These are phyloP conservation scores for Lemur catta DNA, from an alignment of 2,797 vertebrate genomes.

Conservation along the genomic window DNA sequence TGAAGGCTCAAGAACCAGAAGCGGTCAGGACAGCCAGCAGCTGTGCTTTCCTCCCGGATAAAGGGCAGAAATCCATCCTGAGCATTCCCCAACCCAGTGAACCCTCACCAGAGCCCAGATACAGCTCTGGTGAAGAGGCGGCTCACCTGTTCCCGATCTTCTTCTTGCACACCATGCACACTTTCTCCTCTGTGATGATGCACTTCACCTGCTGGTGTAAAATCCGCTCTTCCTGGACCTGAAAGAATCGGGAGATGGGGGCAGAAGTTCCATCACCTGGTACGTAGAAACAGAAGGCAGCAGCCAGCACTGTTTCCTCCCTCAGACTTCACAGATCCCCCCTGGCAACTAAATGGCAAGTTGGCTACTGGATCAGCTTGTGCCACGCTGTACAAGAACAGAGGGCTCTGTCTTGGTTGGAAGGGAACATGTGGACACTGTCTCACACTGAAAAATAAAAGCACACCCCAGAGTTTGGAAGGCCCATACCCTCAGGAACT, in stretches of 20 bases:
- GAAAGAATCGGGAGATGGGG: neutral
- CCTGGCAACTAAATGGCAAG: neutral
- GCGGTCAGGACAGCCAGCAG: neutral
- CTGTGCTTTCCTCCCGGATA: neutral
- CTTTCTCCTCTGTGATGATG: conserved; percentile 98
- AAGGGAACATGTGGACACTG: neutral
- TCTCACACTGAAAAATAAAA: neutral
- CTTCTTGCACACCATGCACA: conserved; percentile 98
- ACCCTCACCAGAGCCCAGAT: neutral
- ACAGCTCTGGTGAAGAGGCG: rapidly evolving
- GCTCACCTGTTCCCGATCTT: conserved; percentile 98
- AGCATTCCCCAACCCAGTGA: rapidly evolving
- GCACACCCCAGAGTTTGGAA: neutral
- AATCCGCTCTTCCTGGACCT: conserved; percentile 98
- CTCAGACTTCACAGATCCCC: neutral
- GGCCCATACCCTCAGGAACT: conserved; percentile 93
- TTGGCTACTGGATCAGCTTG: neutral
- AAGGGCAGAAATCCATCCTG: neutral
- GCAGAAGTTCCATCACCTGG: neutral
- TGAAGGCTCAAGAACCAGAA: neutral
- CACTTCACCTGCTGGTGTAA: conserved; percentile 98
- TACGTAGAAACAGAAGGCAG: neutral
- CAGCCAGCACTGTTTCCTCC: neutral
- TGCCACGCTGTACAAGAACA: neutral
- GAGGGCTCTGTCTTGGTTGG: neutral